Evolutionary conservation across 2,113 vertebrate genomes (phyloP).

Genomic region (Labeo catla): DNA sequence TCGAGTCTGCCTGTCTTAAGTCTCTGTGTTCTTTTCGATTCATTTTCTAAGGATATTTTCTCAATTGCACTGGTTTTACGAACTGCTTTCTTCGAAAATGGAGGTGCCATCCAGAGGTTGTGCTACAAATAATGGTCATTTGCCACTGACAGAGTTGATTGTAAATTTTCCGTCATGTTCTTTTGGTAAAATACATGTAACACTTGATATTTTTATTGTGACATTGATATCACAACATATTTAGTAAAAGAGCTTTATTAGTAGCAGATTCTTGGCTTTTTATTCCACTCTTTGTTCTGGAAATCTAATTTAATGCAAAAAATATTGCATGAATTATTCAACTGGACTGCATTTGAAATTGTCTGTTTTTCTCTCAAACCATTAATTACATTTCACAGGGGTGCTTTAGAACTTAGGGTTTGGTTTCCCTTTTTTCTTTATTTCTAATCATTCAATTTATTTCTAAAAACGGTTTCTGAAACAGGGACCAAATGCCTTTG

Average conservation of each 20-base stretch:
- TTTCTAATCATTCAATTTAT: not conserved
- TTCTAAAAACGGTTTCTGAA: not conserved
- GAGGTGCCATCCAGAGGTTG: constrained; percentile 16
- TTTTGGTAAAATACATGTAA: not conserved
- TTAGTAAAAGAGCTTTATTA: not conserved
- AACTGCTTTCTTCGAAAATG: not conserved
- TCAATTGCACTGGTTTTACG: not conserved
- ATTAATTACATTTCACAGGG: not conserved
- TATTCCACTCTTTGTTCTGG: not conserved
- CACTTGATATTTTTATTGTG: not conserved
- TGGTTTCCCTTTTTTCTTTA: not conserved
- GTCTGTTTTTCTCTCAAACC: not conserved
- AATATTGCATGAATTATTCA: not conserved
- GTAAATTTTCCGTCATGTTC: constrained; percentile 9
- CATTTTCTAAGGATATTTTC: not conserved
- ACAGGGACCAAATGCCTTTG: not conserved
- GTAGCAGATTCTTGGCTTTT: not conserved
- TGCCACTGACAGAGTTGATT: not conserved
- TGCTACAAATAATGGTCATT: not conserved
- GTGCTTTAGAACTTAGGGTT: not conserved
- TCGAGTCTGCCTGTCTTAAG: constrained; percentile 57
- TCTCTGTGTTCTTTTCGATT: constrained; percentile 20
- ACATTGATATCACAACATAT: not conserved
- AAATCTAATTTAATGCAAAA: not conserved
- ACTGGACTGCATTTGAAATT: not conserved